Conservation (phyloP, 2,797 vertebrate species). For the Nyctibius grandis region DNA sequence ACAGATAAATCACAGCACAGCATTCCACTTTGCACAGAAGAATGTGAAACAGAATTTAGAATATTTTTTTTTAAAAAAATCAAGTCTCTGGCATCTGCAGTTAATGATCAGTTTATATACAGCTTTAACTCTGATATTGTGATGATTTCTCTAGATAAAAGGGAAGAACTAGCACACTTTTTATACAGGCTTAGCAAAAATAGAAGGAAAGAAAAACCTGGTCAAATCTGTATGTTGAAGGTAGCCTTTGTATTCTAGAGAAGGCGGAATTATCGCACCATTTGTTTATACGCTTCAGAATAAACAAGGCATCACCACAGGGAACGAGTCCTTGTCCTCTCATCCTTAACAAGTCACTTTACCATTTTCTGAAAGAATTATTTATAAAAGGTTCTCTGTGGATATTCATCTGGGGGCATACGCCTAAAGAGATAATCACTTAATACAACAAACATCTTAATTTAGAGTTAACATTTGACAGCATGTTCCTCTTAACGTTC, state of each 20-base stretch:
- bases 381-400: slow-evolving; percentile 18
- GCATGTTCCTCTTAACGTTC: neutral
- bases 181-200: neutral
- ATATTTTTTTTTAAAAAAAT: neutral
- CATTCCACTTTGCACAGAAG: neutral
- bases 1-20: neutral
- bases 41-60: neutral
- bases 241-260: neutral
- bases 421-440: neutral
- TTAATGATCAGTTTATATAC: neutral
- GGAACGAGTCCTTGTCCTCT: neutral
- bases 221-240: neutral
- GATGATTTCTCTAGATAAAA: neutral
- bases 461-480: neutral
- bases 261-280: neutral
- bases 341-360: neutral
- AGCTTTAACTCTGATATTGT: neutral
- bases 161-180: neutral
- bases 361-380: slow-evolving; percentile 41
- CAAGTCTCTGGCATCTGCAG: neutral
- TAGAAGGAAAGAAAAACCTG: neutral
- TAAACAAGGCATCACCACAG: neutral
- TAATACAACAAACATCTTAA: slow-evolving; percentile 19
- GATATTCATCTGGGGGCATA: neutral
- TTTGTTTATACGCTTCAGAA: neutral